phyloP scores from a whole-genome alignment of 2,797 vertebrate genomes.

The Cottoperca gobio region DNA sequence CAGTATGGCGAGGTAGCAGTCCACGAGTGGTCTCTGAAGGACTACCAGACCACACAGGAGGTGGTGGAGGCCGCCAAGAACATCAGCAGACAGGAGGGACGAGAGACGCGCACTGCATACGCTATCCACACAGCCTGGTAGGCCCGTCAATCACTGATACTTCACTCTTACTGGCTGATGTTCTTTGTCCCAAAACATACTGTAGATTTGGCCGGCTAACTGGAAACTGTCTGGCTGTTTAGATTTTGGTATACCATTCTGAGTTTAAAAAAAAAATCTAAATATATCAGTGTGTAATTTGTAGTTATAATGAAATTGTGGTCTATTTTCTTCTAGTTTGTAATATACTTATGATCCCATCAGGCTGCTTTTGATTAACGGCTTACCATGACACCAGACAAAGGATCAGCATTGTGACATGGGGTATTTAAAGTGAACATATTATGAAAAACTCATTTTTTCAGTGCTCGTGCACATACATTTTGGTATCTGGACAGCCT shows the following conservation, averaged over 20 bases:
- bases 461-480: too few species aligned
- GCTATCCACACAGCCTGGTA: slow-evolving; percentile 93
- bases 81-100: slow-evolving; percentile 93
- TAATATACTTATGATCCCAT: slow-evolving; percentile 13
- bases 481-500: too few species aligned
- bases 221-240: slow-evolving; percentile 53
- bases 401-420: neutral
- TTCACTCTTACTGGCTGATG: slow-evolving; percentile 11
- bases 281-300: slow-evolving; percentile 50
- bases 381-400: slow-evolving; percentile 10
- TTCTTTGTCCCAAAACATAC: slow-evolving; percentile 12
- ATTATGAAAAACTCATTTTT: too few species aligned
- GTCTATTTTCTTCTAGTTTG: slow-evolving; percentile 27
- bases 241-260: slow-evolving; percentile 31
- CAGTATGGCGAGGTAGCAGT: slow-evolving; percentile 92
- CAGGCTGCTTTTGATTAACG: slow-evolving; percentile 21
- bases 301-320: slow-evolving; percentile 33
- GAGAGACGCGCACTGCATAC: slow-evolving; percentile 92
- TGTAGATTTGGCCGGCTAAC: slow-evolving; percentile 27
- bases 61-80: slow-evolving; percentile 93
- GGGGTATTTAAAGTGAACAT: too few species aligned
- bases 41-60: slow-evolving; percentile 88
- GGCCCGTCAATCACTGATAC: slow-evolving; percentile 45
- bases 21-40: slow-evolving; percentile 93
- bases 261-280: slow-evolving; percentile 27